Conservation (phyloP, 1,140 invertebrate genomes). For the Stegodyphus mimosarum region DNA sequence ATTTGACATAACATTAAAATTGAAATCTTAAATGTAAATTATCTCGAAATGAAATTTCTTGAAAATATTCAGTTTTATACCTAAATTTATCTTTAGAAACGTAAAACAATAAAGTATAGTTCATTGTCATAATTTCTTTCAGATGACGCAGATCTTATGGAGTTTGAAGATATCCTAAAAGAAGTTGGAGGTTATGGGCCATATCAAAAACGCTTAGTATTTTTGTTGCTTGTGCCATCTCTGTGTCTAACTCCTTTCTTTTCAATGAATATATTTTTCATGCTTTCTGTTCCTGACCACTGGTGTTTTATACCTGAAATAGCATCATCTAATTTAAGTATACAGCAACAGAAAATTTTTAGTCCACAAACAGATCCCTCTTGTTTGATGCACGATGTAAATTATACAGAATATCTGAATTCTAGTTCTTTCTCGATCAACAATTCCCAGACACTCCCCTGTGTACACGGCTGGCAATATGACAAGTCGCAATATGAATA, state of each 20-base stretch:
- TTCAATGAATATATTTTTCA: conserved; percentile 70
- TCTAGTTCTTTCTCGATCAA: background rate
- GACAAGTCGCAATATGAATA: conserved; percentile 14
- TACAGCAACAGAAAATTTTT: conserved; percentile 64
- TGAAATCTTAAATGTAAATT: too few species aligned
- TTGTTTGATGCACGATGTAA: conserved; percentile 63
- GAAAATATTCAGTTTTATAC: too few species aligned
- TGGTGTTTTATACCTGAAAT: conserved; percentile 72
- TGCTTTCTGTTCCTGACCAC: conserved; percentile 71
- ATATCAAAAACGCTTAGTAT: conserved; percentile 70
- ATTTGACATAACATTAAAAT: too few species aligned
- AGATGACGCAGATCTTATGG: conserved; percentile 64
- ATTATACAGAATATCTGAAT: conserved; percentile 56
- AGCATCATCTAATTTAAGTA: conserved; percentile 67
- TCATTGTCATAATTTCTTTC: too few species aligned
- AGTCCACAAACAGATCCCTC: conserved; percentile 25
- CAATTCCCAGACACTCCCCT: background rate
- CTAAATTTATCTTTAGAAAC: too few species aligned
- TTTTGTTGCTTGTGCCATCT: conserved; percentile 54
- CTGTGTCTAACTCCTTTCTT: background rate
- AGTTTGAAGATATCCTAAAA: conserved; percentile 72
- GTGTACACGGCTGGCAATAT: conserved; percentile 31
- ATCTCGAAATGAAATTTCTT: too few species aligned
- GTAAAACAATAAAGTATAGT: too few species aligned
- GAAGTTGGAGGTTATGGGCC: conserved; percentile 74